A percentile compares a stretch with the other conserved stretches of the same genome.
Evolutionary conservation across 2,797 vertebrate genomes (phyloP).

Genomic region (Odontamblyopus rebecca): DNA sequence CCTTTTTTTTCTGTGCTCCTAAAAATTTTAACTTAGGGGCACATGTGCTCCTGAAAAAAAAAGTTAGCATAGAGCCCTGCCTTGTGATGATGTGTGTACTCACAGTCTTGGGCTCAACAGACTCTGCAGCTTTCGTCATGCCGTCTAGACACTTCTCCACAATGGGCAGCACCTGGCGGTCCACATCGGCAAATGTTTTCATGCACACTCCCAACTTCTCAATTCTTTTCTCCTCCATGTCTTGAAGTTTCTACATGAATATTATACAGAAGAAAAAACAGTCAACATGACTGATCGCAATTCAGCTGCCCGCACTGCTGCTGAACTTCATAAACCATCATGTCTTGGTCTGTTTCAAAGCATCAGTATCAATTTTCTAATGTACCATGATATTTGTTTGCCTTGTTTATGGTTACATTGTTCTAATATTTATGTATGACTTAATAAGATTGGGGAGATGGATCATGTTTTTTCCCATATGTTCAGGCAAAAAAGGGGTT

Average conservation of each 20-base stretch:
- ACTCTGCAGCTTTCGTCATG: conserved; percentile 90
- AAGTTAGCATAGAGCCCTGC: too few species aligned
- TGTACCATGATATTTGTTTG: too few species aligned
- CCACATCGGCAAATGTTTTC: conserved; percentile 91
- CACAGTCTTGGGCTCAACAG: conserved; percentile 88
- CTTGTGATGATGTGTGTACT: conserved; percentile 61
- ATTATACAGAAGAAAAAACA: neutral
- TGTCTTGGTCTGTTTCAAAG: too few species aligned
- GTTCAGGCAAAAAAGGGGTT: too few species aligned
- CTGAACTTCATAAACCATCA: too few species aligned
- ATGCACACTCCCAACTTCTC: conserved; percentile 87
- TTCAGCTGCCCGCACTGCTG: too few species aligned
- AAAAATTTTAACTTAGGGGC: too few species aligned
- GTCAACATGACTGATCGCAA: too few species aligned
- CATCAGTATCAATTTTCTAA: too few species aligned
- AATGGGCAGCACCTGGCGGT: conserved; percentile 93
- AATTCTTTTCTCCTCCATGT: conserved; percentile 94
- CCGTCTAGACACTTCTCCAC: conserved; percentile 95
- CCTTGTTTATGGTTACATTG: neutral
- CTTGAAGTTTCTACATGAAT: conserved; percentile 88
- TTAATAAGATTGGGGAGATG: neutral
- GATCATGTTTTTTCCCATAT: too few species aligned
- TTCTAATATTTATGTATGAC: neutral
- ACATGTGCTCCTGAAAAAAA: too few species aligned
- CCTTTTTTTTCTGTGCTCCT: too few species aligned